Evolutionary conservation across 2,888 invertebrate genomes (phyloP), one percentile per base, ranked within the genome.

Genomic region (Dynastes maya): DNA sequence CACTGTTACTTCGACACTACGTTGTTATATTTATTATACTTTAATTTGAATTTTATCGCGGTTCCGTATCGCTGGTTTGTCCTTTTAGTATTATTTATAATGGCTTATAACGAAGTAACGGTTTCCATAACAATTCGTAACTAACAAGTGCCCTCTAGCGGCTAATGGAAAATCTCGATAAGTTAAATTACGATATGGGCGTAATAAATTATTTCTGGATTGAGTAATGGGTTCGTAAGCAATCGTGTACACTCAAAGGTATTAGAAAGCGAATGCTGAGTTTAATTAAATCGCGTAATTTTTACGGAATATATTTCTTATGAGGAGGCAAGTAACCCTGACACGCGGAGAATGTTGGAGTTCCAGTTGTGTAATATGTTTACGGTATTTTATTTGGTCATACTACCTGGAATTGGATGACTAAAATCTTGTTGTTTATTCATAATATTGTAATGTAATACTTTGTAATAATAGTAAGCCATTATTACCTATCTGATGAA

Each of bases 21-120:
- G 32, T 11, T 63, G 1, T 63, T 29, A 63, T 68, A 68, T 68
- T 68, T 68, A 68, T 68, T 68, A 51, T 51, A 40, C 29, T 5
- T 68, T 68, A 68, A 68, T 68, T 68, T 51, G 40, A 68, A 68
- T 51, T 13, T 68, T 68, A 68, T 68, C 68, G n/a, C 55, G 22
- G 27, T 27, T 68, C 51, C 40, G 68, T 68, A 51, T 65, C 65
- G 45, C 45, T 22, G 27, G 32, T 63, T 63, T 32, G 63, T 63
- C 63, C 63, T 32, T 63, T 63, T 32, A 32, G 29, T 32, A 27
- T 32, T 63, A 32, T 63, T 63, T 63, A 63, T 63, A 63, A 63
- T 63, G 63, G 63, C 13, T 9, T 32, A 9, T 13, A 32, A 63
- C 32, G 63, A 63, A 29, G 13, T 63, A 63, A 63, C 63, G 63